Evolutionary conservation across 2,797 vertebrate genomes (phyloP).

Genomic region (Rousettus madagascariensis): DNA sequence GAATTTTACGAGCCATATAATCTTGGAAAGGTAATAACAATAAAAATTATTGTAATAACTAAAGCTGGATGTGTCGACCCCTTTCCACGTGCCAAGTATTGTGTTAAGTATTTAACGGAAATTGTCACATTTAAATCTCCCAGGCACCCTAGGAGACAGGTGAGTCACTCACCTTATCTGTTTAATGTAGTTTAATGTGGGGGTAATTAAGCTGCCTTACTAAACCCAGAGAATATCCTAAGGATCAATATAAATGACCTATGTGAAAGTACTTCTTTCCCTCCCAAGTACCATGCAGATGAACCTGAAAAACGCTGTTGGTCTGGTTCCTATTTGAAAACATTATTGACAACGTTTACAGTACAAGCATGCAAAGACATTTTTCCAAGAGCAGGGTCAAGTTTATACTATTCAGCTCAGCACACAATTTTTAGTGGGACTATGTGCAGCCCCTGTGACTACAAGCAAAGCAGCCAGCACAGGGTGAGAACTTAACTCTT

Average conservation of each 20-base stretch:
- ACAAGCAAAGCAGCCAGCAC: too few species aligned
- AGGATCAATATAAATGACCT: not conserved
- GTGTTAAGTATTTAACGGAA: not conserved
- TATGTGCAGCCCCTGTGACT: too few species aligned
- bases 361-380: not conserved
- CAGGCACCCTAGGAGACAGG: not conserved
- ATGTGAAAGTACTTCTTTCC: not conserved
- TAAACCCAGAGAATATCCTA: not conserved
- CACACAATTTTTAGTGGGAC: accelerated
- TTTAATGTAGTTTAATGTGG: accelerated
- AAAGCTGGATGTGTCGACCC: accelerated
- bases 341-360: not conserved
- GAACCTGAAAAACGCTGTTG: accelerated
- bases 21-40: not conserved
- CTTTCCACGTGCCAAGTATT: not conserved
- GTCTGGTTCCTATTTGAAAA: not conserved
- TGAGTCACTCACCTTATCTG: not conserved
- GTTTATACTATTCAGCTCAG: not conserved
- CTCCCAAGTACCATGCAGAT: not conserved
- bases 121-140: not conserved
- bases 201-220: not conserved
- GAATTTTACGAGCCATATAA: not conserved
- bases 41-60: not conserved
- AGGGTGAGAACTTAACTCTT: not conserved
- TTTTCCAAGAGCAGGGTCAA: not conserved